Evolutionary conservation across 2,113 vertebrate genomes (phyloP).

Genomic region (Indicator indicator): DNA sequence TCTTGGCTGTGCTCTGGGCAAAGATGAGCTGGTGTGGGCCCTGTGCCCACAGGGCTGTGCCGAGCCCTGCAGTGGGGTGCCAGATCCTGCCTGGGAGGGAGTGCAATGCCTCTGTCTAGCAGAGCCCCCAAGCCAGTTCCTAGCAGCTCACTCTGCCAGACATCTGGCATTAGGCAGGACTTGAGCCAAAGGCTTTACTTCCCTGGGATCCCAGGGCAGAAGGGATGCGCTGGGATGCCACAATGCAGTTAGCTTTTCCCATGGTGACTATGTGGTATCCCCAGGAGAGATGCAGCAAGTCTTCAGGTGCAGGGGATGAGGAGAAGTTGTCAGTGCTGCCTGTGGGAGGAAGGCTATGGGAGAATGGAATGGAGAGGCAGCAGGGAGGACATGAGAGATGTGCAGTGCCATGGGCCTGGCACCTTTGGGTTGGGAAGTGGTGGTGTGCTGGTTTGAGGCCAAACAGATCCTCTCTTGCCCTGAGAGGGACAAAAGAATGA

Average conservation of each 20-base stretch:
- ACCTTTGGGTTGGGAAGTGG: neutral
- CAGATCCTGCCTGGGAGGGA: neutral
- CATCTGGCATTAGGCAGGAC: neutral
- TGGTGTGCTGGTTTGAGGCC: too few species aligned
- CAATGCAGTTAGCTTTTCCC: neutral
- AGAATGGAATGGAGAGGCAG: neutral
- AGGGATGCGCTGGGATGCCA: neutral
- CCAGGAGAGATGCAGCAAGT: neutral
- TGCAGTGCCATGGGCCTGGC: neutral
- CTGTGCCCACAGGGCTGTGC: neutral
- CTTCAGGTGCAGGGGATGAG: neutral
- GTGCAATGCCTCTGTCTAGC: neutral
- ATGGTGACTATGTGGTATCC: neutral
- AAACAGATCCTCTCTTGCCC: too few species aligned
- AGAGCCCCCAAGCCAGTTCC: neutral
- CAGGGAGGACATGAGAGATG: neutral
- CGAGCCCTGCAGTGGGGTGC: neutral
- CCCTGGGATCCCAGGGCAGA: neutral
- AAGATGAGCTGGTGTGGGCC: conserved; percentile 19
- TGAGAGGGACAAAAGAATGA: too few species aligned
- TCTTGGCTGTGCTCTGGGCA: neutral
- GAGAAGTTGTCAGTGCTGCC: neutral
- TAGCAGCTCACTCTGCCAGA: neutral
- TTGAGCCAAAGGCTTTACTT: neutral
- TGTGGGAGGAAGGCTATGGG: neutral